A percentile compares a stretch with the other conserved stretches of the same genome.
Evolutionary conservation across 2,113 vertebrate species (phyloP).

Genomic region (Apteryx owenii): DNA sequence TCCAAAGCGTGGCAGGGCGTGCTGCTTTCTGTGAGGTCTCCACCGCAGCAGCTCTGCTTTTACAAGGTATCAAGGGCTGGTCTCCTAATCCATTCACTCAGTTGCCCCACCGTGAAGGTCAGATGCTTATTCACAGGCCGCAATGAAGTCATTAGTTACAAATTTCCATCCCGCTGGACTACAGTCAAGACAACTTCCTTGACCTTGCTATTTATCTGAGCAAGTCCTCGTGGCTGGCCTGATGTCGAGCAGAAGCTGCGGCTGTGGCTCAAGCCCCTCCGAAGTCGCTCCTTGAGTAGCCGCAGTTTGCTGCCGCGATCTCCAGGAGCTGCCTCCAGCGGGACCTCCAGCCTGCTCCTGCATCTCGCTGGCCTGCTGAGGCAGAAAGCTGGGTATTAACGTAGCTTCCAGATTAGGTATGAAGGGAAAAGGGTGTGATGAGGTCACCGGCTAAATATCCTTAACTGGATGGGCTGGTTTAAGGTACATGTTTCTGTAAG

Average conservation of each 20-base stretch:
- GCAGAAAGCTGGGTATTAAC: not conserved
- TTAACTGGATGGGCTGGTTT: not conserved
- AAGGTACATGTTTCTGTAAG: not conserved
- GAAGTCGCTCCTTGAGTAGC: accelerated
- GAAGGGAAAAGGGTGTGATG: not conserved
- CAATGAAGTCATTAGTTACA: not conserved
- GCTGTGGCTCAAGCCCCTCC: not conserved
- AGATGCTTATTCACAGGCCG: not conserved
- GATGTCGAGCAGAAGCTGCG: accelerated
- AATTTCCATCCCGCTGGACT: not conserved
- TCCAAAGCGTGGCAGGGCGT: accelerated
- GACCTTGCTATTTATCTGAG: not conserved
- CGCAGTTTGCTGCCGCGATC: not conserved
- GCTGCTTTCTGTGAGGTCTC: not conserved
- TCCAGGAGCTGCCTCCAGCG: not conserved
- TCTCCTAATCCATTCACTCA: not conserved
- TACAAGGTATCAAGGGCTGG: not conserved
- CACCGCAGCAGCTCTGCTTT: not conserved
- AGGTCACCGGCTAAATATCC: not conserved
- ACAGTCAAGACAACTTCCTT: not conserved
- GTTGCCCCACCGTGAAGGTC: not conserved
- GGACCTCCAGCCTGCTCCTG: not conserved
- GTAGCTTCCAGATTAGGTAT: not conserved
- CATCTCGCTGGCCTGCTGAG: not conserved
- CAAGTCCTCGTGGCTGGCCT: not conserved